These are phyloP conservation scores for Sebastes ruberrimus DNA, from an alignment of 2,797 vertebrate species.

Conservation along the genomic window DNA sequence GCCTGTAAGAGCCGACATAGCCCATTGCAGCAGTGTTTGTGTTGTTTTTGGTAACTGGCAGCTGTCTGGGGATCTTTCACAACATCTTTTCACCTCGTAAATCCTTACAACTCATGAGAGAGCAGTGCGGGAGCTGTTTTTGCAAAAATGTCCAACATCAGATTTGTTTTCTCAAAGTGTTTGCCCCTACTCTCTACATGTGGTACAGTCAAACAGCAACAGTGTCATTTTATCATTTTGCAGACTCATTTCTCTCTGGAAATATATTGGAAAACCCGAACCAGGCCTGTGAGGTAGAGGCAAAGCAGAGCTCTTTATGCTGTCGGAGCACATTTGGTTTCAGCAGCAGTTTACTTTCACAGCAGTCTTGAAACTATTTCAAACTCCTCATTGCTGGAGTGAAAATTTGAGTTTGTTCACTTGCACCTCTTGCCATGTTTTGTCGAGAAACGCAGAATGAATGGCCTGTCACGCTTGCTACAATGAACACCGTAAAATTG, in stretches of 20 bases:
- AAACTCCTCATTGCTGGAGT: slow-evolving; percentile 1
- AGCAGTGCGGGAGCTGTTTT: neutral
- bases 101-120: neutral
- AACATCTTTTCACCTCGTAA: slow-evolving; percentile 20
- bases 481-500: slow-evolving; percentile 28
- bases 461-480: neutral
- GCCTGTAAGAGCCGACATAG: slow-evolving; percentile 20
- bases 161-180: neutral
- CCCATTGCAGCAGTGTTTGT: neutral
- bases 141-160: neutral
- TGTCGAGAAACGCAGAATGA: neutral
- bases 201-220: neutral
- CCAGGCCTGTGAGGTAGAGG: slow-evolving; percentile 20
- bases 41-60: slow-evolving; percentile 27
- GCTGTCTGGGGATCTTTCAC: slow-evolving; percentile 13
- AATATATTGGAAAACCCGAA: slow-evolving; percentile 51
- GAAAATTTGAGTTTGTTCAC: neutral
- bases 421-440: neutral
- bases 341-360: slow-evolving; percentile 28
- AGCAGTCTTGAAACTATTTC: slow-evolving; percentile 30
- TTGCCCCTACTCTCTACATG: neutral
- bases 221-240: slow-evolving; percentile 9
- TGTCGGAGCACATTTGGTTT: slow-evolving; percentile 48
- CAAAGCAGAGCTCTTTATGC: slow-evolving; percentile 35
- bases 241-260: slow-evolving; percentile 36